Conservation (phyloP, 2,113 vertebrate genomes). For the Parotia lawesii region DNA sequence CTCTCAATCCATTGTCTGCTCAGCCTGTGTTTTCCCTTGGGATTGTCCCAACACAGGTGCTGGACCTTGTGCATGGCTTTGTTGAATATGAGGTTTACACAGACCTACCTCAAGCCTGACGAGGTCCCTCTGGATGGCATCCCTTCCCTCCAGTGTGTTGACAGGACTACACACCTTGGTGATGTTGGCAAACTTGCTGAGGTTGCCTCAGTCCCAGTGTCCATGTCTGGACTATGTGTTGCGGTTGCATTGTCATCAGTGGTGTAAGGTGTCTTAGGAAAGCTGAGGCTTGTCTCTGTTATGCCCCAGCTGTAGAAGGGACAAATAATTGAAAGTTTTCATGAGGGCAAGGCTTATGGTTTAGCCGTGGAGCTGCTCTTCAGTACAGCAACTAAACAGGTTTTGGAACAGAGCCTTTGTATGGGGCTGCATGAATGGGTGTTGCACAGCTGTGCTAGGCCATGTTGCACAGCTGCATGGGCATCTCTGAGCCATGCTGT, state of each 20-base stretch:
- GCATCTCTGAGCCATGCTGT: fast-evolving
- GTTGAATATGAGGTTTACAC: neutral
- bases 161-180: neutral
- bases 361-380: neutral
- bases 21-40: neutral
- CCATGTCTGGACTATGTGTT: neutral
- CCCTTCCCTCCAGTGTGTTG: neutral
- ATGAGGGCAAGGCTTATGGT: neutral
- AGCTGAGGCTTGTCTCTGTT: neutral
- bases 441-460: neutral
- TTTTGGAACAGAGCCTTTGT: neutral
- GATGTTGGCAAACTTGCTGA: neutral
- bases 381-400: neutral
- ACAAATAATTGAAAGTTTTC: neutral
- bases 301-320: neutral
- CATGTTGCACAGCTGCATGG: fast-evolving
- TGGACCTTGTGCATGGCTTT: neutral
- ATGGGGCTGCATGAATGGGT: fast-evolving
- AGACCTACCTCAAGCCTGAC: neutral
- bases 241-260: neutral
- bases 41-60: neutral
- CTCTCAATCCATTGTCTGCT: neutral
- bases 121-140: neutral
- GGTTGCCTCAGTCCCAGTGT: neutral
- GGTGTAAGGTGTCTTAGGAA: neutral